These are phyloP conservation scores for Apamea monoglypha DNA, from an alignment of 2,888 invertebrate genomes.

Conservation along the genomic window DNA sequence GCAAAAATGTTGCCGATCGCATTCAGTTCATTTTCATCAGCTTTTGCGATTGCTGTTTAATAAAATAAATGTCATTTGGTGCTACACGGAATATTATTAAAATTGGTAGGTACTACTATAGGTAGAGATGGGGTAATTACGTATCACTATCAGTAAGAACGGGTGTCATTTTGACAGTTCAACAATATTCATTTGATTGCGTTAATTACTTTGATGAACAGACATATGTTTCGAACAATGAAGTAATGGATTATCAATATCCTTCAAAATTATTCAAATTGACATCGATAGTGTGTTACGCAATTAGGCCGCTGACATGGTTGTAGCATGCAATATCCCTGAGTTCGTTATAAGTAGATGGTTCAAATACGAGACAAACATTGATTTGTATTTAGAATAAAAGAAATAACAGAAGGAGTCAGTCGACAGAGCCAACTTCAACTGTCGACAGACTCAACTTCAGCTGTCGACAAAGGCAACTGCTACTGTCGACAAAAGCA, in stretches of 20 bases:
- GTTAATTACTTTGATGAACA: not conserved
- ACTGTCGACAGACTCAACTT: too few relatives aligned
- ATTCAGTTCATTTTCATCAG: conserved; percentile 92
- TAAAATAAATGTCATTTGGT: not conserved
- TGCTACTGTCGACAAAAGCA: too few relatives aligned
- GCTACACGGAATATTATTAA: not conserved
- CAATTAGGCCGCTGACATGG: not conserved
- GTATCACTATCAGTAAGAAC: not conserved
- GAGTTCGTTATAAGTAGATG: not conserved
- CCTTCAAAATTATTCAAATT: not conserved
- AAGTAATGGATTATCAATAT: too few relatives aligned
- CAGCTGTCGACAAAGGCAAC: too few relatives aligned
- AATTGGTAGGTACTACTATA: not conserved
- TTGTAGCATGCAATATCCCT: not conserved
- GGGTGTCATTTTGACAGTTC: not conserved
- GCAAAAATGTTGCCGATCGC: conserved; percentile 90
- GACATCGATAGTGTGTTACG: not conserved
- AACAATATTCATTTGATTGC: not conserved
- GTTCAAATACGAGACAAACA: too few relatives aligned
- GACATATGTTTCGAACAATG: not conserved
- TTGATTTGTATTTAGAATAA: too few relatives aligned
- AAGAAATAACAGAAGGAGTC: too few relatives aligned
- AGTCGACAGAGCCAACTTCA: too few relatives aligned
- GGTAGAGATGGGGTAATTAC: too few relatives aligned
- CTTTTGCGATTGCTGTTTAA: conserved; percentile 85